Evolutionary conservation across 2,888 invertebrate species (phyloP).

Genomic region (Ectemnius cavifrons): DNA sequence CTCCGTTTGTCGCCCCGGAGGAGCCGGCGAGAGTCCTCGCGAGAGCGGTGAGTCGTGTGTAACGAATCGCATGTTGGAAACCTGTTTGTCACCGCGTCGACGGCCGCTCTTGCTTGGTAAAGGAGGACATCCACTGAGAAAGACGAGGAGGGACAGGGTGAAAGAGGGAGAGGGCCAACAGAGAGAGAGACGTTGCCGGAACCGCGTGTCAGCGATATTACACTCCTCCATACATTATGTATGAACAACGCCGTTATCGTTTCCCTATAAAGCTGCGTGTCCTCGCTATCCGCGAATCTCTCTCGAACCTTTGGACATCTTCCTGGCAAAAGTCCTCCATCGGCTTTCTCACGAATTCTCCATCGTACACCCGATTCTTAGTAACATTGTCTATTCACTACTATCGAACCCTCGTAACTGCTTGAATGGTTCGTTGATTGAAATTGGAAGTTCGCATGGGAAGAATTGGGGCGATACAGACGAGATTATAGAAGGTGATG

Average conservation of each 20-base stretch:
- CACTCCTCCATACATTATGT: slow-evolving; percentile 48
- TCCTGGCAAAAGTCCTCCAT: slow-evolving; percentile 3
- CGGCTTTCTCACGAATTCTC: no score
- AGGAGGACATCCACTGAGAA: not conserved
- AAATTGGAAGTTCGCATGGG: no score
- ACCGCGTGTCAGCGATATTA: slow-evolving; percentile 68
- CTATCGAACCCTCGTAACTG: no score
- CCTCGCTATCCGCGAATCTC: not conserved
- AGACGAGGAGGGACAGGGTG: not conserved
- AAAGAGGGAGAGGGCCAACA: slow-evolving; percentile 39
- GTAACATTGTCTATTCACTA: no score
- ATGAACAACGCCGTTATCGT: slow-evolving; percentile 29
- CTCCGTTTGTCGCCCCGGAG: slow-evolving; percentile 26
- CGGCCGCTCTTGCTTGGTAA: not conserved
- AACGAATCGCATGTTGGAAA: slow-evolving; percentile 62
- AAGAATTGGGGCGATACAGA: no score
- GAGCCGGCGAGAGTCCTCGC: slow-evolving; percentile 21
- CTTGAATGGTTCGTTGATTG: no score
- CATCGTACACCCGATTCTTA: no score
- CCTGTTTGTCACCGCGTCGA: slow-evolving; percentile 63
- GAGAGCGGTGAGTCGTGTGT: slow-evolving; percentile 36
- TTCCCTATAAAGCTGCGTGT: no score
- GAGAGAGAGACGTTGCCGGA: slow-evolving; percentile 40
- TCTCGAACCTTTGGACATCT: slow-evolving; percentile 20
- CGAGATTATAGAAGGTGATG: no score